These are phyloP conservation scores for Osmoderma eremita DNA, from an alignment of 2,888 invertebrate species.

Conservation along the genomic window DNA sequence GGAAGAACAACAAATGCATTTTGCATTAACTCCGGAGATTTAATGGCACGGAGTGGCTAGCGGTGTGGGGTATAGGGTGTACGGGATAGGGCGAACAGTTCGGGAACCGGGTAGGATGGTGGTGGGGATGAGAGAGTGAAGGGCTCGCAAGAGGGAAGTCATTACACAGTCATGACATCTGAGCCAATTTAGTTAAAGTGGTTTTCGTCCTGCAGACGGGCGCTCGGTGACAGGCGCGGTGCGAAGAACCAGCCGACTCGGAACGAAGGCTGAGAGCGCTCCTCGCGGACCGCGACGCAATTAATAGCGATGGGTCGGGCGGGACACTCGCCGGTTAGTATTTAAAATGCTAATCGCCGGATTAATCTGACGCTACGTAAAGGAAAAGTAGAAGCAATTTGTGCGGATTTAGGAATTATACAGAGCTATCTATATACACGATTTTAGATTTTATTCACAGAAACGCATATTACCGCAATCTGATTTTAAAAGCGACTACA, in stretches of 20 bases:
- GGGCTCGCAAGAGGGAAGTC: conserved; percentile 52
- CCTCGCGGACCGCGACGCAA: conserved; percentile 46
- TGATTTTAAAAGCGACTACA: too few relatives aligned
- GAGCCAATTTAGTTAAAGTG: conserved; percentile 63
- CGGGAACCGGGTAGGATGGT: conserved; percentile 41
- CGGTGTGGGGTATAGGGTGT: too few relatives aligned
- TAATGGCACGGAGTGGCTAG: conserved; percentile 62
- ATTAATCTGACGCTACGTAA: conserved; percentile 28
- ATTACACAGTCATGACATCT: conserved; percentile 63
- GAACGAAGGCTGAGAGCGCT: conserved; percentile 21
- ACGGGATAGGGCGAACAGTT: background rate
- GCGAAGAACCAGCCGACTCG: background rate
- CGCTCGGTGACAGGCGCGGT: conserved; percentile 48
- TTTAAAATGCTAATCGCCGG: conserved; percentile 42
- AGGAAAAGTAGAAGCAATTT: conserved; percentile 14
- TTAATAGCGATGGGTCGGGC: conserved; percentile 45
- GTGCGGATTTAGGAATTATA: conserved; percentile 9
- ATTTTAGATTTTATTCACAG: too few relatives aligned
- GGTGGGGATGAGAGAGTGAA: conserved; percentile 46
- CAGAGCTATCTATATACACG: background rate
- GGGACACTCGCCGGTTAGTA: conserved; percentile 1
- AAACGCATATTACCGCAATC: too few relatives aligned
- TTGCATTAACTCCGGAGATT: conserved; percentile 66
- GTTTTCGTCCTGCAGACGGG: conserved; percentile 59
- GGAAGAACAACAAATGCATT: conserved; percentile 67